Evolutionary conservation across 1,140 invertebrate genomes (phyloP).

Genomic region (Leptoteleia sp.): DNA sequence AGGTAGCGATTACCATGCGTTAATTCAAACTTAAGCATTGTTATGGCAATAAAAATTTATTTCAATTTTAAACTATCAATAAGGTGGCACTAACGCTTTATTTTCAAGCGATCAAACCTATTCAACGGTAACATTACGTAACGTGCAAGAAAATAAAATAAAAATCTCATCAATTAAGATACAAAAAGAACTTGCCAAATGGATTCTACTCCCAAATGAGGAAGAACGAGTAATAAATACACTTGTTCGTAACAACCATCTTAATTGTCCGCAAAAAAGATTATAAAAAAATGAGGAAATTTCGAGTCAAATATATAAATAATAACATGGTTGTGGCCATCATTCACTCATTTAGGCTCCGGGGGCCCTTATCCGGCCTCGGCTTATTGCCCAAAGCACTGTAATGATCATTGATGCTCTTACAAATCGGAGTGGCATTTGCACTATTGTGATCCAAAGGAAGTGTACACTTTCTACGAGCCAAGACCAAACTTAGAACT

Average conservation of each 20-base stretch:
- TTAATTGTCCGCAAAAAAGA: slow-evolving; percentile 11
- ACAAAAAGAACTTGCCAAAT: slow-evolving; percentile 25
- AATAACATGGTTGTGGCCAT: slow-evolving; percentile 41
- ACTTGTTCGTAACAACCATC: slow-evolving; percentile 7
- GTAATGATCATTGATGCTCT: slow-evolving; percentile 37
- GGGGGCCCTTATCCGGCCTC: slow-evolving; percentile 31
- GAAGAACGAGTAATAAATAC: slow-evolving; percentile 17
- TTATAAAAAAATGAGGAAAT: slow-evolving; percentile 15
- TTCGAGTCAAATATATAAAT: slow-evolving; percentile 45
- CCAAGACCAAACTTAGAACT: slow-evolving; percentile 15
- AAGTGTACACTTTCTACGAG: slow-evolving; percentile 54
- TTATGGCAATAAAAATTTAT: slow-evolving; percentile 39
- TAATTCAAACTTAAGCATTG: slow-evolving; percentile 34
- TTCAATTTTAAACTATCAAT: neutral
- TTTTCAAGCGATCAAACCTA: no score
- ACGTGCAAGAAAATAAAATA: neutral
- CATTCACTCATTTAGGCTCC: slow-evolving; percentile 26
- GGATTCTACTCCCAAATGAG: slow-evolving; percentile 9
- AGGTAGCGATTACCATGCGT: slow-evolving; percentile 35
- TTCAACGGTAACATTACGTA: slow-evolving; percentile 3
- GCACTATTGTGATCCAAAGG: slow-evolving; percentile 35
- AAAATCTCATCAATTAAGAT: slow-evolving; percentile 12
- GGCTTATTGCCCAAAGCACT: slow-evolving; percentile 47
- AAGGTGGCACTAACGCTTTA: no score
- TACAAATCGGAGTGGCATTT: slow-evolving; percentile 52